Conservation (phyloP, 2,113 vertebrate species). For the Centrocercus urophasianus region DNA sequence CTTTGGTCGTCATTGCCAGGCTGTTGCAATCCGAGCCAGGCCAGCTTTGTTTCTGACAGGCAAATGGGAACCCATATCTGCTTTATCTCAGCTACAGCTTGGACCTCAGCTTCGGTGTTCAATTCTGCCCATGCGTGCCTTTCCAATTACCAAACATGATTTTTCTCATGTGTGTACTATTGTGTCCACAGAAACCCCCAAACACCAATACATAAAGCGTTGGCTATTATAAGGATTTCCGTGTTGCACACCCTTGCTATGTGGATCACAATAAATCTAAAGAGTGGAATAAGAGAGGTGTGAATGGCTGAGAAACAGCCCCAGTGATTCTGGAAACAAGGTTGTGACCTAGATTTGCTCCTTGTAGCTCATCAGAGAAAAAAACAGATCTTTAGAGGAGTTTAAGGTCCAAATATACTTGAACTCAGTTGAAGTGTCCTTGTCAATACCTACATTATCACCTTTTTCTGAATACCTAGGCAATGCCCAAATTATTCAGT, state of each 20-base stretch:
- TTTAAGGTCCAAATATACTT: neutral
- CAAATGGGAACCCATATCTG: neutral
- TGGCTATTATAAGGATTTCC: fast-evolving
- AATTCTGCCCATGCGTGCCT: neutral
- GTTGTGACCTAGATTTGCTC: neutral
- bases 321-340: neutral
- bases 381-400: neutral
- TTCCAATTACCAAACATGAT: neutral
- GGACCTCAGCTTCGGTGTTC: neutral
- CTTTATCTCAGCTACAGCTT: neutral
- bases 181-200: neutral
- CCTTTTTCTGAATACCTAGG: neutral
- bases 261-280: neutral
- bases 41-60: neutral
- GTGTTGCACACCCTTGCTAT: fast-evolving
- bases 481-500: neutral
- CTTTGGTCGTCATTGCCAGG: neutral
- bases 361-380: neutral
- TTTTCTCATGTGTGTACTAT: neutral
- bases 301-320: neutral
- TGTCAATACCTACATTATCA: neutral
- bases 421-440: neutral
- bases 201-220: neutral
- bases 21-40: neutral
- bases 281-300: neutral